These are phyloP conservation scores for Morinoia aosen DNA, from an alignment of 2,888 invertebrate species.

Conservation along the genomic window DNA sequence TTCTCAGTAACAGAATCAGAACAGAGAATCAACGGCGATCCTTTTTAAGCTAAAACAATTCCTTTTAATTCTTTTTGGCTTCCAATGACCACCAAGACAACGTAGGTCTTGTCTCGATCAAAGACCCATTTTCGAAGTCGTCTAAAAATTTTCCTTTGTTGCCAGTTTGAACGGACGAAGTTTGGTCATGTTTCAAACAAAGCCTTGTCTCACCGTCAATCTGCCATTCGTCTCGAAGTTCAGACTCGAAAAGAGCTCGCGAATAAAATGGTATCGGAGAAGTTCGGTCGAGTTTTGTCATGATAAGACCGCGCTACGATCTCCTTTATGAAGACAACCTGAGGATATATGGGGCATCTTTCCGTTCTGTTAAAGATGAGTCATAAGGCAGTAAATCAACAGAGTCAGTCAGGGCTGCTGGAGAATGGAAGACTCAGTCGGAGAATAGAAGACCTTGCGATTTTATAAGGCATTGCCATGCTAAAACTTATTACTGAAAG, in stretches of 20 bases:
- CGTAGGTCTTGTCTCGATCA: neutral
- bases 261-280: neutral
- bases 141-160: neutral
- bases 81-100: neutral
- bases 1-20: no score
- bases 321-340: slow-evolving; percentile 9
- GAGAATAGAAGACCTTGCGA: neutral
- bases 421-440: neutral
- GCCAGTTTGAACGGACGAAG: neutral
- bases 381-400: neutral
- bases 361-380: neutral
- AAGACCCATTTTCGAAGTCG: neutral
- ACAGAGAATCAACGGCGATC: no score
- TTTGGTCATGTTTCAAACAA: neutral
- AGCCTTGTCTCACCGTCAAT: neutral
- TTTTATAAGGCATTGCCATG: neutral
- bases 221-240: neutral
- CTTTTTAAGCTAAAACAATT: no score
- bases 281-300: neutral
- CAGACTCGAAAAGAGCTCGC: neutral
- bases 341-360: neutral
- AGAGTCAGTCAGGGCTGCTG: neutral
- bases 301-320: neutral
- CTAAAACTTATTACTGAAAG: no score
- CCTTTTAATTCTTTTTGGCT: no score